Conservation (phyloP, 2,888 invertebrate species). For the Drosophila monieri region DNA sequence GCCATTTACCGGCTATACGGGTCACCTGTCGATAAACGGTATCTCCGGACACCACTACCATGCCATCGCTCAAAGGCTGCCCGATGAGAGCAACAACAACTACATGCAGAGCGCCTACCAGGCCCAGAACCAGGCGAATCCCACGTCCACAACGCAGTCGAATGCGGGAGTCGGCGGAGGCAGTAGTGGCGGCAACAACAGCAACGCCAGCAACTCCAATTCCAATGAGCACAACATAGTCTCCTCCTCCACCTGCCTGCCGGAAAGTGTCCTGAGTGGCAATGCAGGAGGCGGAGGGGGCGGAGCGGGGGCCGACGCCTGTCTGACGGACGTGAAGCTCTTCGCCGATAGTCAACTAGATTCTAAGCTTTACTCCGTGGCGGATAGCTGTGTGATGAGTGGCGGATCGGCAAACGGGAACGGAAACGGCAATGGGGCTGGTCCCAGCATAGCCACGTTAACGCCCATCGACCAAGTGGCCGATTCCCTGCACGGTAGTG, state of each 20-base stretch:
- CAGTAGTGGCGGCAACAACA: slow-evolving; percentile 40
- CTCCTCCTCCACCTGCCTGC: slow-evolving; percentile 89
- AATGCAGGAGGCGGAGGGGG: slow-evolving; percentile 75
- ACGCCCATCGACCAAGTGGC: slow-evolving; percentile 84
- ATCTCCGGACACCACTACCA: slow-evolving; percentile 95
- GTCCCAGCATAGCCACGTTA: slow-evolving; percentile 51
- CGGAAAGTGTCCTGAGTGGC: slow-evolving; percentile 86
- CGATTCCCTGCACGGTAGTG: slow-evolving; percentile 86
- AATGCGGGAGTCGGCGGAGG: slow-evolving; percentile 45
- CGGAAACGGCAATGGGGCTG: slow-evolving; percentile 50
- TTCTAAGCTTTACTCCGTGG: slow-evolving; percentile 85
- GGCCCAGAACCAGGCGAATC: slow-evolving; percentile 60
- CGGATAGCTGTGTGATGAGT: slow-evolving; percentile 84
- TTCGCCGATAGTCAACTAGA: slow-evolving; percentile 86
- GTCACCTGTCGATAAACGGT: slow-evolving; percentile 93
- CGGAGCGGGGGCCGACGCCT: slow-evolving; percentile 81
- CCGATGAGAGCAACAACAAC: slow-evolving; percentile 91
- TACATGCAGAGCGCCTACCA: slow-evolving; percentile 87
- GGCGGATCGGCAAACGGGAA: slow-evolving; percentile 14
- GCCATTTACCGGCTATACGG: slow-evolving; percentile 94
- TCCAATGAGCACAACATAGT: slow-evolving; percentile 89
- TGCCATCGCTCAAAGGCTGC: slow-evolving; percentile 91
- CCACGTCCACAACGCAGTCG: slow-evolving; percentile 67
- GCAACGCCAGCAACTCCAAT: slow-evolving; percentile 64
- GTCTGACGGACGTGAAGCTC: slow-evolving; percentile 87